Evolutionary conservation across 1,140 invertebrate species (phyloP), one percentile per base, ranked within the genome.

Genomic region (Antheraea mylitta): DNA sequence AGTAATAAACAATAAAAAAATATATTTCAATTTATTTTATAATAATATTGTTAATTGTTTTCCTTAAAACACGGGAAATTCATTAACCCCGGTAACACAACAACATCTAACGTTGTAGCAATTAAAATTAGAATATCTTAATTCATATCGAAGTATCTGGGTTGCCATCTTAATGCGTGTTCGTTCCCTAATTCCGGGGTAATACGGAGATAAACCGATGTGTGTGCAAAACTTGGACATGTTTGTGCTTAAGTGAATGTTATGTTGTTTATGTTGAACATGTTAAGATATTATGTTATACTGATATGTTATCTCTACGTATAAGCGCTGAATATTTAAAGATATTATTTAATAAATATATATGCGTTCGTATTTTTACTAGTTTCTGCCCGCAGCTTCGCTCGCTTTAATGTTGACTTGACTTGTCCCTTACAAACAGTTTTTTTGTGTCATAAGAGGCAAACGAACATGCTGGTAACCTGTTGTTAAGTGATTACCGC

Each of bases 41-140:
- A 30, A 30, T 30, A 2, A 30, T 30, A 30, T 30, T 30, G 22
- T 30, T 30, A 30, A 42, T 42, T 42, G 76, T 69, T 75, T 58
- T 70, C 62, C 66, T 66, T 65, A 74, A 74, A 80, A 72, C 72
- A 70, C 74, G 79, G 74, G 68, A 75, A 79, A 72, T 75, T 70
- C 71, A 71, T 63, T 70, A 64, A 66, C 22, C 62, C 73, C 70
- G 77, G 84, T 81, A 87, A 86, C 82, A 89, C 78, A 65, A 61
- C 64, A 38, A 22, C 70, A 67, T 75, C 75, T 73, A 74, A 68
- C 66, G 69, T 61, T 59, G 68, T 69, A 67, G 77, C 88, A 91
- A 89, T 91, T 91, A 91, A 89, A 91, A 91, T 91, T 91, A 91
- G 89, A 91, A 91, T 91, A 91, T 91, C 89, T 91, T 91, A 91